A percentile compares a stretch with the other conserved stretches of the same genome.
phyloP scores from a whole-genome alignment of 2,113 vertebrate species.

The Pampusana beccarii region DNA sequence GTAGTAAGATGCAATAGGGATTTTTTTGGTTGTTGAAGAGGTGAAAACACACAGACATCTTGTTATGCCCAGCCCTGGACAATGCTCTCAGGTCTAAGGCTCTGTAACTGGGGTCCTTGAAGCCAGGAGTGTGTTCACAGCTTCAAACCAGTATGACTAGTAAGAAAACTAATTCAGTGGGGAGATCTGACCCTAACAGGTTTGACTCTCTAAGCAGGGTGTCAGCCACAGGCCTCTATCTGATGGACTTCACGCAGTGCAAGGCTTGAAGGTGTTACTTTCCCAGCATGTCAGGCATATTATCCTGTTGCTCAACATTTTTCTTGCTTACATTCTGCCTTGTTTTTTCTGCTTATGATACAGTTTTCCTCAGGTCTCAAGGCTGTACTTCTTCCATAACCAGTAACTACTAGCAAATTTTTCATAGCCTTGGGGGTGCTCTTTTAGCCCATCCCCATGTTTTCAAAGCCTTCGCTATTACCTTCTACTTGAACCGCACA shows the following conservation, averaged over 20 bases:
- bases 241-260: not conserved
- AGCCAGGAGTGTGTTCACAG: not conserved
- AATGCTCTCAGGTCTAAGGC: not conserved
- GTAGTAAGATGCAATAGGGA: not conserved
- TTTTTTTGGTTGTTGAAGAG: not conserved
- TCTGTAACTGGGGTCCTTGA: not conserved
- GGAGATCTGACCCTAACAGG: not conserved
- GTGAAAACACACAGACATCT: not conserved
- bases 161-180: not conserved
- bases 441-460: not conserved
- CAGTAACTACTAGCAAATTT: not conserved
- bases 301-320: not conserved
- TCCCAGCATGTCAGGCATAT: not conserved
- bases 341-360: not conserved
- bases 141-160: not conserved
- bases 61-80: not conserved
- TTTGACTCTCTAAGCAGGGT: not conserved
- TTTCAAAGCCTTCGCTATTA: not conserved
- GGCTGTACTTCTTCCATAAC: not conserved
- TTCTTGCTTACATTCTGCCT: not conserved
- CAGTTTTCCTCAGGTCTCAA: not conserved
- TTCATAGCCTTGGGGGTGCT: not conserved
- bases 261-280: not conserved
- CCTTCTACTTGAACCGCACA: rapidly evolving
- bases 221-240: not conserved